Conservation (phyloP, 2,888 invertebrate genomes). For the Lithophane ornitopus region DNA sequence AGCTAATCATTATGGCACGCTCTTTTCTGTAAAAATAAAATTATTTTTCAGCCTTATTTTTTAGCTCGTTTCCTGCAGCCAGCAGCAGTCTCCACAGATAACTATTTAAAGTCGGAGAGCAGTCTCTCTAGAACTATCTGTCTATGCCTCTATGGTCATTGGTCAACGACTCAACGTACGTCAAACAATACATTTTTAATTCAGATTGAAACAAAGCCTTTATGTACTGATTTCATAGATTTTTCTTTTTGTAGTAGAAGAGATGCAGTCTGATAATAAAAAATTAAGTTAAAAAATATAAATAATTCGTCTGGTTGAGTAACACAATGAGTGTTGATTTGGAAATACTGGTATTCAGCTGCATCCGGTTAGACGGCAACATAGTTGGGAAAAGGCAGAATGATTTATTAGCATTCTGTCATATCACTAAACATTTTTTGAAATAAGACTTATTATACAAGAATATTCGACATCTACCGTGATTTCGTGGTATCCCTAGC, state of each 20-base stretch:
- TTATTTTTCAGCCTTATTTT: slow-evolving; percentile 48
- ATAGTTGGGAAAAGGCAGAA: no score
- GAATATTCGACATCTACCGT: no score
- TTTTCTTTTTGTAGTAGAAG: neutral
- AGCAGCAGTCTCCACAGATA: slow-evolving; percentile 32
- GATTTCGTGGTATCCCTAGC: no score
- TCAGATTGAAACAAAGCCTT: slow-evolving; percentile 4
- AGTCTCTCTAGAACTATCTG: neutral
- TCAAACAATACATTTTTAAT: neutral
- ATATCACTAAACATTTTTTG: no score
- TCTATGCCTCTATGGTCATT: neutral
- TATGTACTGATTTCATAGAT: neutral
- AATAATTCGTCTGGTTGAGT: no score
- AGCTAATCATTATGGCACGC: slow-evolving; percentile 60
- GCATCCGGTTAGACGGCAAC: no score
- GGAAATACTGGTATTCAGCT: no score
- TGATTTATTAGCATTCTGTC: no score
- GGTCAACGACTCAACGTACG: neutral
- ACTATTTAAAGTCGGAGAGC: no score
- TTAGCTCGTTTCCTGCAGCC: slow-evolving; percentile 32
- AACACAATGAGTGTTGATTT: no score
- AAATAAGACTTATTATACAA: no score
- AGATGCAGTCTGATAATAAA: no score
- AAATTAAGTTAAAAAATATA: neutral
- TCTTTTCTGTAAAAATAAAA: slow-evolving; percentile 28